Evolutionary conservation across 2,113 vertebrate species (phyloP), one percentile per base, ranked within the genome.

Genomic region (Nyctereutes procyonoides): DNA sequence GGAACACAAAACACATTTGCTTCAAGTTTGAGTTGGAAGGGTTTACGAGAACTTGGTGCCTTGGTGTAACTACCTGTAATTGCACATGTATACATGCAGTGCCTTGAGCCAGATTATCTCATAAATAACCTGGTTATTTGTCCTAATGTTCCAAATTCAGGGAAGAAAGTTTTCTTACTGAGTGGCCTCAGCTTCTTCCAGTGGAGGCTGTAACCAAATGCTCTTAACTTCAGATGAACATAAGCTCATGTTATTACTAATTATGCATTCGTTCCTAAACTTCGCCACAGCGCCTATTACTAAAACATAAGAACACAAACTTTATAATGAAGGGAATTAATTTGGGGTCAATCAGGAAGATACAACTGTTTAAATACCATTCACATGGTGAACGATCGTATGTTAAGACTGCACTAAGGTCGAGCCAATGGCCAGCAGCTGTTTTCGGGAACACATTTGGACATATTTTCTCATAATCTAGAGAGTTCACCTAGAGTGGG

Each of bases 131-230:
- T 80, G 74, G 63, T 51, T 92, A 69, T 65, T 87, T 77, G 43
- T 17, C 80, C 65, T 62, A 11, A 32, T 69, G 38, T 65, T 87
- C 55, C 55, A 87, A 80, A 93, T 90, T 95, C 32, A 90, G n/a
- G 43, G 53, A 81, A 71, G 19, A 87, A 89, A 5, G 1, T 43
- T 96, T 93, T 17, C 26, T n/a, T 32, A 74, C 48, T 26, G 56
- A 95, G 69, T 96, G 62, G 48, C 22, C 73, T 93, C 9, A 12
- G 30, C 73, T 35, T 11, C 88, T 89, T 97, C 96, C 81, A n/a
- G 67, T 14, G 43, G 48, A 62, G 77, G 12, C 26, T 22, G 8
- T 65, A 58, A 96, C 67, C n/a, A 93, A 63, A 55, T 76, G 3
- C 22, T 88, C 86, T 81, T 22, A 84, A 89, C 19, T 86, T 76